Base-by-base conservation (phyloP, 2,888 invertebrate genomes). In the Caenorhabditis afra region DNA sequence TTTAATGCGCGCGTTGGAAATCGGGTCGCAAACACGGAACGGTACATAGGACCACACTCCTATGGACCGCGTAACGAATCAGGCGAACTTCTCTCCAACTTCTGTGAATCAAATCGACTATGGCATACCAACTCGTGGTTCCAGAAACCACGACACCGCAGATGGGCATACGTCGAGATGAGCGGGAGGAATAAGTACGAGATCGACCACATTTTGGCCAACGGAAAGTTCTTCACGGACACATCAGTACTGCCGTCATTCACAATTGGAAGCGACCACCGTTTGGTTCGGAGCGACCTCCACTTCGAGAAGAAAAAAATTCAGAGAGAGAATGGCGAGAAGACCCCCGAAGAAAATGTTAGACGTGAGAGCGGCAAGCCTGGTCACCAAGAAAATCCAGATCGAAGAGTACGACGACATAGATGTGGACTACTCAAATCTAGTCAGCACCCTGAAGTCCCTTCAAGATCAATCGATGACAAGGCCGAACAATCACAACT, bases 211-310 rank as follows among this genome's bases (percentile, higher is more conserved):
- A 53, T 53, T 35, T 14, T 53, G 5, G 23, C 53, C 29, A 53
- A 53, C 29, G 53, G 53, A 10, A 10, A 16, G 5, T 53, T 53
- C 14, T 10, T 53, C 23, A 53, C 53, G 5, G 53, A 53, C 29
- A 16, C 16, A 3, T 29, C 23, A 8, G 53, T 53, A 14, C 14
- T 53, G 14, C 53, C 53, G 5, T 53, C 53, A 1, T 53, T 53
- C 53, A 53, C 53, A 16, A 53, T 12, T 20, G 53, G 53, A 23
- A 53, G 53, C 29, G 53, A 53, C n/a, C 53, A 53, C 35, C 22
- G 53, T 4, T 16, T 53, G 7, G 4, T 53, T 12, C 53, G 53
- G 11, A 53, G 29, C 29, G 12, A 53, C 29, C 53, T 53, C 14
- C 53, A 53, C 29, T 12, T 53, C 29, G 29, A 53, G 11, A 22